Conservation (phyloP, 1,140 invertebrate species). For the Drosophila lacertosa region DNA sequence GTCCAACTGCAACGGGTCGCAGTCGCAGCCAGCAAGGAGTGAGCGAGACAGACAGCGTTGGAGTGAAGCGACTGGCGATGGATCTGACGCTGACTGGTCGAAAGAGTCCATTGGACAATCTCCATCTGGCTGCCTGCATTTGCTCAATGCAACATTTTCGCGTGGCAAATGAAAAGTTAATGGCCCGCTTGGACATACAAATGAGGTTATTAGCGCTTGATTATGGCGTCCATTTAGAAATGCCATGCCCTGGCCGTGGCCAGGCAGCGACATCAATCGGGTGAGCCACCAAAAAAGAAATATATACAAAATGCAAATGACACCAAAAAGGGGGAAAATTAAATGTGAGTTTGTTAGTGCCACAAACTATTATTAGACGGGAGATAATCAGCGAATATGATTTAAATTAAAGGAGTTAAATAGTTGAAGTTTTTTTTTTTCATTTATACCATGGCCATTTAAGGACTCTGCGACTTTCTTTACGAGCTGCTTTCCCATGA, state of each 20-base stretch:
- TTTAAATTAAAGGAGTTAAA: not conserved
- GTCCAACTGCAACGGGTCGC: slow-evolving; percentile 27
- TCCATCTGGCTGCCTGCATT: slow-evolving; percentile 43
- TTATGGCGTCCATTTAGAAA: slow-evolving; percentile 66
- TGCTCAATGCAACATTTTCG: slow-evolving; percentile 43
- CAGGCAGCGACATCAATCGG: slow-evolving; percentile 17
- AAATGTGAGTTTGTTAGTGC: slow-evolving; percentile 11
- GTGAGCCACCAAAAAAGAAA: slow-evolving; percentile 26
- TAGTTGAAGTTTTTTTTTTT: too few relatives aligned
- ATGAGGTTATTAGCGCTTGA: slow-evolving; percentile 78
- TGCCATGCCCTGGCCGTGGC: slow-evolving; percentile 27
- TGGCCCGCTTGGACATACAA: slow-evolving; percentile 64
- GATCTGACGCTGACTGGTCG: slow-evolving; percentile 53
- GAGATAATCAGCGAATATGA: not conserved
- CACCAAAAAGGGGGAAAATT: not conserved
- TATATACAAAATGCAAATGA: slow-evolving; percentile 36
- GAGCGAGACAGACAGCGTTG: slow-evolving; percentile 8
- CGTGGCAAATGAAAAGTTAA: slow-evolving; percentile 76
- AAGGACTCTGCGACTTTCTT: slow-evolving; percentile 15
- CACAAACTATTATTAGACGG: not conserved
- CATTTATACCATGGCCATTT: not conserved
- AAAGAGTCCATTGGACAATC: slow-evolving; percentile 50
- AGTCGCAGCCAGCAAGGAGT: slow-evolving; percentile 13
- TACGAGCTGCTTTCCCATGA: slow-evolving; percentile 5
- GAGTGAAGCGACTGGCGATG: slow-evolving; percentile 36